phyloP scores from a whole-genome alignment of 2,113 vertebrate species.

The Otus sunia region DNA sequence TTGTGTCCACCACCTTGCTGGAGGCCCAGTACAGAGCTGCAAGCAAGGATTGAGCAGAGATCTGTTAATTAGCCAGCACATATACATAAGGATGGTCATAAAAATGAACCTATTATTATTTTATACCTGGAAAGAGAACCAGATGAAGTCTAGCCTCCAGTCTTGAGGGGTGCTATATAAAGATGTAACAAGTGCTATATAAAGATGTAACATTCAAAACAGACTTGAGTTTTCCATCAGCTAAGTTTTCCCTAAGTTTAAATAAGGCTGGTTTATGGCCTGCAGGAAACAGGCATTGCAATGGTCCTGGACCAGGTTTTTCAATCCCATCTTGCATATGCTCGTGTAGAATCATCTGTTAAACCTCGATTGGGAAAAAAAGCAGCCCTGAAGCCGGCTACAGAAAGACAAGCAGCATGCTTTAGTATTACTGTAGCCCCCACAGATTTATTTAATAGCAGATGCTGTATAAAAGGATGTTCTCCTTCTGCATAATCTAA shows the following conservation, averaged over 20 bases:
- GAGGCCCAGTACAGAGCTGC: background rate
- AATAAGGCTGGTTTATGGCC: background rate
- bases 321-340: background rate
- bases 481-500: background rate
- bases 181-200: background rate
- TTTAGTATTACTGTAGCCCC: background rate
- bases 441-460: background rate
- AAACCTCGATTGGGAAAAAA: background rate
- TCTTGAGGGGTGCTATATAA: background rate
- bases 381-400: background rate
- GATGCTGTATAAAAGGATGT: fast-evolving
- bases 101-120: background rate
- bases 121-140: background rate
- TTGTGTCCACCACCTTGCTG: background rate
- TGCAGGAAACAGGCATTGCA: background rate
- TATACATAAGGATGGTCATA: background rate
- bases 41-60: background rate
- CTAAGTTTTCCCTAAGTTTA: background rate
- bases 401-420: background rate
- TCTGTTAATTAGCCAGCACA: background rate
- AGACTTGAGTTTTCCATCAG: background rate
- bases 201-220: background rate
- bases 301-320: fast-evolving
- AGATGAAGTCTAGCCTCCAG: background rate
- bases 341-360: background rate